phyloP scores from a whole-genome alignment of 1,140 invertebrate species.

The Platorchestia sp. region DNA sequence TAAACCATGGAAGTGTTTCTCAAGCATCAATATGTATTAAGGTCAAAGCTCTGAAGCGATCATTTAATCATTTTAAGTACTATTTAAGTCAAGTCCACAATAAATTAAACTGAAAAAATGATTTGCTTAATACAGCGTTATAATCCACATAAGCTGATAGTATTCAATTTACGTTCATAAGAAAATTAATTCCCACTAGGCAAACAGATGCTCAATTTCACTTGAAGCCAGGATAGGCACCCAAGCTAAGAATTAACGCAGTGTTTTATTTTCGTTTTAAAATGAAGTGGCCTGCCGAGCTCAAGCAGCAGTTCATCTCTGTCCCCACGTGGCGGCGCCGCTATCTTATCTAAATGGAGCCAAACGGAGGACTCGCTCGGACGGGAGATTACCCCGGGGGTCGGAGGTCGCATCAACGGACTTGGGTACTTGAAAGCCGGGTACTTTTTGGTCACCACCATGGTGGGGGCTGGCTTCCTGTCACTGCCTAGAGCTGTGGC shows the following conservation, averaged over 20 bases:
- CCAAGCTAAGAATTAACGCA: background rate
- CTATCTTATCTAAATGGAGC: background rate
- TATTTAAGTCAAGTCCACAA: background rate
- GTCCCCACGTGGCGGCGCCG: background rate
- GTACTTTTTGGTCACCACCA: constrained; percentile 25
- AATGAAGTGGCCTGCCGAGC: background rate
- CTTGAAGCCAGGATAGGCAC: background rate
- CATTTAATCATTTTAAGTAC: no score
- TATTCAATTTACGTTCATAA: background rate
- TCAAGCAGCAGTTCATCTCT: background rate
- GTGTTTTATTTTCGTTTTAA: background rate
- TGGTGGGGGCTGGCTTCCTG: constrained; percentile 55
- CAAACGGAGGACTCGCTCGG: constrained; percentile 33
- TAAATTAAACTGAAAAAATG: background rate
- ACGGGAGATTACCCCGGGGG: background rate
- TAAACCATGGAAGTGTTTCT: no score
- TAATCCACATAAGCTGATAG: background rate
- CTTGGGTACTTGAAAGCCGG: constrained; percentile 26
- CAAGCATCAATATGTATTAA: no score
- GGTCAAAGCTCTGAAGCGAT: no score
- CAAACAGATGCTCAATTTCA: background rate
- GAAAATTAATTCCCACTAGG: background rate
- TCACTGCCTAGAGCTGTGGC: constrained; percentile 76
- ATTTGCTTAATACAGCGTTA: background rate
- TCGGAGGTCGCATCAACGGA: constrained; percentile 19